Conservation (phyloP, 2,888 invertebrate species). For the Zelleria hepariella region DNA sequence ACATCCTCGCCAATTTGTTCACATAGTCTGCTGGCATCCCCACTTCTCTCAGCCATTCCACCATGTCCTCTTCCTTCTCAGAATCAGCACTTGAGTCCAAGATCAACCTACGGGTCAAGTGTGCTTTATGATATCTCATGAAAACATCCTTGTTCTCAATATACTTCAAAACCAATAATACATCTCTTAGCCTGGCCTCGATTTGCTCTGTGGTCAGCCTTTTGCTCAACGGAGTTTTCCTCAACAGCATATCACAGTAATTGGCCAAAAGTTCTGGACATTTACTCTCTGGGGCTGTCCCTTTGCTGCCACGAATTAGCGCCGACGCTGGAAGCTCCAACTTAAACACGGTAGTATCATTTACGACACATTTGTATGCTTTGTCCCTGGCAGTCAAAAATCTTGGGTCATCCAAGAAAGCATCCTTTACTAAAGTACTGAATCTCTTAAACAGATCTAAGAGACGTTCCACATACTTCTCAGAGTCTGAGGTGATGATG, state of each 20-base stretch:
- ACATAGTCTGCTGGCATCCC: conserved; percentile 99
- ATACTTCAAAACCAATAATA: conserved; percentile 96
- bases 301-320: conserved; percentile 74
- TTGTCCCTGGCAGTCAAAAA: conserved; percentile 98
- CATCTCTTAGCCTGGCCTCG: conserved; percentile 92
- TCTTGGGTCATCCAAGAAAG: conserved; percentile 96
- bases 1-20: conserved; percentile 98
- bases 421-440: conserved; percentile 91
- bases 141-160: conserved; percentile 99
- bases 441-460: conserved; percentile 94
- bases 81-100: conserved; percentile 98
- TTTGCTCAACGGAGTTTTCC: conserved; percentile 96
- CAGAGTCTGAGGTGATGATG: conserved; percentile 96
- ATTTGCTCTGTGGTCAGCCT: conserved; percentile 97
- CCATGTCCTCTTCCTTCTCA: conserved; percentile 99
- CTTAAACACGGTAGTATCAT: conserved; percentile 94
- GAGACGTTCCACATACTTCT: conserved; percentile 97
- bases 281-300: conserved; percentile 92
- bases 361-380: conserved; percentile 97
- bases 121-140: conserved; percentile 99
- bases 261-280: conserved; percentile 99
- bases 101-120: conserved; percentile 93
- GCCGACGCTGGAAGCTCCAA: conserved; percentile 76
- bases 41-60: conserved; percentile 96
- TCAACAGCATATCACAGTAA: conserved; percentile 98